Conservation (phyloP, 2,888 invertebrate species). For the Strigamia maritima region DNA sequence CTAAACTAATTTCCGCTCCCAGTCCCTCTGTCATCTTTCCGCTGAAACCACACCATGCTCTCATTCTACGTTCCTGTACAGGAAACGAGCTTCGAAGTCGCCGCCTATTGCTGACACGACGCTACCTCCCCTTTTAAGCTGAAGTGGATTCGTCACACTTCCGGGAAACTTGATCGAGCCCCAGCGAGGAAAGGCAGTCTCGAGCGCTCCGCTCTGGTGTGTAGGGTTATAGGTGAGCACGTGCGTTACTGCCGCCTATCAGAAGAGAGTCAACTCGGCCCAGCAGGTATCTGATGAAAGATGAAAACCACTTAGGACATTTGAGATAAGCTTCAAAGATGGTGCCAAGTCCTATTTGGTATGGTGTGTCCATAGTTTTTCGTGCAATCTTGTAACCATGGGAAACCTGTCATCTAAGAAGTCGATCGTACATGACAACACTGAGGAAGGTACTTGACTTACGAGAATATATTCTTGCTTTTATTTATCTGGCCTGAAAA, state of each 20-base stretch:
- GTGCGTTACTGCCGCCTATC: not conserved
- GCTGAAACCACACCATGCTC: not conserved
- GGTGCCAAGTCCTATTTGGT: constrained; percentile 3
- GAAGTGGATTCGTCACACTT: constrained; percentile 30
- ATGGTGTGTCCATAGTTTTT: constrained; percentile 6
- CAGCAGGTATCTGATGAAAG: not conserved
- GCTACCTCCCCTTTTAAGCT: not conserved
- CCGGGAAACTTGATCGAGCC: constrained; percentile 36
- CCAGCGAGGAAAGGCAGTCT: not conserved
- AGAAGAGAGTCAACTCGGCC: not conserved
- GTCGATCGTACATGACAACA: constrained; percentile 26
- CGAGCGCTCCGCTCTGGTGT: constrained; percentile 6
- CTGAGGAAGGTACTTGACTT: constrained; percentile 19
- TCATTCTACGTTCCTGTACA: not conserved
- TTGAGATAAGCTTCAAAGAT: not conserved
- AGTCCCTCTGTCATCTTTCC: constrained; percentile 12
- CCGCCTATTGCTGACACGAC: not conserved
- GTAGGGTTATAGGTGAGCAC: not conserved
- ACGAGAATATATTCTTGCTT: no score
- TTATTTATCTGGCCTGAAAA: no score
- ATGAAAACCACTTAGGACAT: constrained; percentile 7
- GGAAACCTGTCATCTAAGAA: constrained; percentile 29
- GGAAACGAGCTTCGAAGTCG: constrained; percentile 12
- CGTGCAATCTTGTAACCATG: constrained; percentile 19
- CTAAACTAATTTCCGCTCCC: constrained; percentile 20